These are phyloP conservation scores for Gephyroberyx darwinii DNA, from an alignment of 2,797 vertebrate genomes.

Conservation along the genomic window DNA sequence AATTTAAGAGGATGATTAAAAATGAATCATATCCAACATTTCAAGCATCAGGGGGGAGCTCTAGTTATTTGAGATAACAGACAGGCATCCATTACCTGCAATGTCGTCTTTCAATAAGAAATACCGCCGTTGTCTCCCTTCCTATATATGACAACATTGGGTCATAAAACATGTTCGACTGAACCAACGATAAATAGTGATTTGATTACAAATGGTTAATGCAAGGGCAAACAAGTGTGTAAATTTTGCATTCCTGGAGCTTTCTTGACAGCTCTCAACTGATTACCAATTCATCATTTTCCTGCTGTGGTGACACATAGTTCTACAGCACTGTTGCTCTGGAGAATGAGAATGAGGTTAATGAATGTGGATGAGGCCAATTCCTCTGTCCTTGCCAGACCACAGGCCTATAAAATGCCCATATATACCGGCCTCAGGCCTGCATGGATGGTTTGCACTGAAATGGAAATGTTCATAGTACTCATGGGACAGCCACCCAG, in stretches of 20 bases:
- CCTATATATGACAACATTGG: constrained; percentile 59
- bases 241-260: constrained; percentile 79
- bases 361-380: constrained; percentile 85
- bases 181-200: constrained; percentile 79
- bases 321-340: constrained; percentile 74
- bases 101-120: constrained; percentile 47
- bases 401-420: constrained; percentile 74
- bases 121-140: constrained; percentile 62
- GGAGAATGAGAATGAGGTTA: constrained; percentile 84
- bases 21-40: constrained; percentile 69
- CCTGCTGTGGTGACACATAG: constrained; percentile 77
- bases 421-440: constrained; percentile 61
- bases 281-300: constrained; percentile 85
- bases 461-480: constrained; percentile 64
- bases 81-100: constrained; percentile 47
- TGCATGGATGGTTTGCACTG: constrained; percentile 61
- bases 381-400: constrained; percentile 81
- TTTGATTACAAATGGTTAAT: constrained; percentile 84
- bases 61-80: constrained; percentile 47
- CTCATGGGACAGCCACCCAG: constrained; percentile 49
- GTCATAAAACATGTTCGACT: constrained; percentile 74
- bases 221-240: constrained; percentile 81
- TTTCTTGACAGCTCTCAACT: constrained; percentile 84
- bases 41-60: constrained; percentile 52
- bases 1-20: constrained; percentile 74